Percentiles rank a stretch among this genome's conserved stretches.
Evolutionary conservation across 2,113 vertebrate genomes (phyloP).

Genomic region (Mastomys natalensis): DNA sequence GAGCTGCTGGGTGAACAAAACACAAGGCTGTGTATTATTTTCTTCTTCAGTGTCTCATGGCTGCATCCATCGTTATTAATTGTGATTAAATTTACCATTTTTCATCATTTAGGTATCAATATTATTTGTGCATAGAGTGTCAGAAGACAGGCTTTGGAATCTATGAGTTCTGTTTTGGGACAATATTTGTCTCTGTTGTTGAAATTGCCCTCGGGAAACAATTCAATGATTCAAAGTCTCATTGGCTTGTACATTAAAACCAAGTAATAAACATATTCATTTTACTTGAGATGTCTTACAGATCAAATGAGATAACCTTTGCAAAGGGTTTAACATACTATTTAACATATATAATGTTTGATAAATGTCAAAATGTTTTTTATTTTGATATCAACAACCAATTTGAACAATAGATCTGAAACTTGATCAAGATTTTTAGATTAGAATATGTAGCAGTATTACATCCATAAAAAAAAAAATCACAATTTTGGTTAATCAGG

Average conservation of each 20-base stretch:
- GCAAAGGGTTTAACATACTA: not conserved
- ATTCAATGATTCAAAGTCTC: constrained; percentile 2
- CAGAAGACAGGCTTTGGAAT: not conserved
- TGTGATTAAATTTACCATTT: no score
- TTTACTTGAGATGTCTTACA: constrained; percentile 20
- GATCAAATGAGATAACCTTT: constrained; percentile 12
- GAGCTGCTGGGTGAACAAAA: constrained; percentile 62
- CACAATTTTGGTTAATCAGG: not conserved
- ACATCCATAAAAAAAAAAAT: not conserved
- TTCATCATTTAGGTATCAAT: not conserved
- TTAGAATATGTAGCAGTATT: not conserved
- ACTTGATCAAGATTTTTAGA: not conserved
- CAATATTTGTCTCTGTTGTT: not conserved
- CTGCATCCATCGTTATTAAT: not conserved
- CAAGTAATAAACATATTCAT: not conserved
- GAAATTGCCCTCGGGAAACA: not conserved
- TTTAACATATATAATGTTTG: not conserved
- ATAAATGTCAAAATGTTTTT: constrained; percentile 1
- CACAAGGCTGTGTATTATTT: constrained; percentile 22
- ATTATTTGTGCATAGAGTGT: not conserved
- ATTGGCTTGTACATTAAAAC: not conserved
- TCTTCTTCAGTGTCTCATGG: not conserved
- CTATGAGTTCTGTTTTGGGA: not conserved
- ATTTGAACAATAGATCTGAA: not conserved
- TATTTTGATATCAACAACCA: not conserved